phyloP scores from a whole-genome alignment of 2,888 invertebrate genomes.

The Leptopilina drosophilae region DNA sequence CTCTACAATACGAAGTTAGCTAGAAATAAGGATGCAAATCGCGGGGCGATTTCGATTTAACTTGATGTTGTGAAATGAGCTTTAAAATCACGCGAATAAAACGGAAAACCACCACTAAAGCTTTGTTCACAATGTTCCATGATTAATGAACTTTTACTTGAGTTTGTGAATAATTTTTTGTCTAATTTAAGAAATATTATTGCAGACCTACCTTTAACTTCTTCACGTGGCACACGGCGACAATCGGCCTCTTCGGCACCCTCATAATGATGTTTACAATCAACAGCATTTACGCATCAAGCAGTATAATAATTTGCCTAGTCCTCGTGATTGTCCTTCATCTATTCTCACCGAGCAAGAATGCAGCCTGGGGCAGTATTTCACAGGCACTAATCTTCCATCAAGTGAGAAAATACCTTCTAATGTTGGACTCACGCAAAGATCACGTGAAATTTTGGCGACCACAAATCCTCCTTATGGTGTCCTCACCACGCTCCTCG shows the following conservation, averaged over 20 bases:
- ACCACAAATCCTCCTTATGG: conserved; percentile 95
- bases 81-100: no score
- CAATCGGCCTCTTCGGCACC: conserved; percentile 91
- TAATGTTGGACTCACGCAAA: conserved; percentile 96
- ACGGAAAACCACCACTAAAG: no score
- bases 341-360: conserved; percentile 89
- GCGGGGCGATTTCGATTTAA: no score
- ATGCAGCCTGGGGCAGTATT: conserved; percentile 96
- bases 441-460: conserved; percentile 99
- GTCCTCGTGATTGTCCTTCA: conserved; percentile 93
- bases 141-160: no score
- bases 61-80: no score
- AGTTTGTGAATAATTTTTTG: no score
- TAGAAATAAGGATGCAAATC: no score
- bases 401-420: conserved; percentile 94
- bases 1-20: no score
- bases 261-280: conserved; percentile 96
- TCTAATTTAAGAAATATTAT: neutral
- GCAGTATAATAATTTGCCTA: conserved; percentile 91
- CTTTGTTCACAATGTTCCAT: no score
- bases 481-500: conserved; percentile 92
- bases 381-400: conserved; percentile 99
- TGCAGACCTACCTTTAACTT: conserved; percentile 95
- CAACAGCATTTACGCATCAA: conserved; percentile 92
- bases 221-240: conserved; percentile 96